Evolutionary conservation across 92 coral and sea anemone species (phyloP).

Genomic region (Parazoanthus atlanticus): DNA sequence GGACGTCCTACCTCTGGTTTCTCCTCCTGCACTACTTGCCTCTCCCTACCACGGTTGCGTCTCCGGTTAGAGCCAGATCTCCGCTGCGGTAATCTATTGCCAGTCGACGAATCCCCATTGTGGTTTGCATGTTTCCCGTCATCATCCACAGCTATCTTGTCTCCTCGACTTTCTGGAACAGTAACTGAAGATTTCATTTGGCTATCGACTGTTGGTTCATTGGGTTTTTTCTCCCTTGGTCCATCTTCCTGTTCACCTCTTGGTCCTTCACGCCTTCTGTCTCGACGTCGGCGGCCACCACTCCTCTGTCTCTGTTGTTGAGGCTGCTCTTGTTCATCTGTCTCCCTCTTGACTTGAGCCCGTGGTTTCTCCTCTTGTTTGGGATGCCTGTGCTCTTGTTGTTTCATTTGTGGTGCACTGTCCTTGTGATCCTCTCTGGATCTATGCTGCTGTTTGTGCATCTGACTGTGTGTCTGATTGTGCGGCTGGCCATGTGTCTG

Average conservation of each 20-base stretch:
- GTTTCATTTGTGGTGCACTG: neutral
- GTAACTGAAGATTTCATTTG: neutral
- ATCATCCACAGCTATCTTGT: neutral
- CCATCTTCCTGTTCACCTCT: neutral
- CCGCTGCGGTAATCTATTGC: constrained; percentile 26
- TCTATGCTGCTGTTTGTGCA: constrained; percentile 17
- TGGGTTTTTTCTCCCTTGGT: neutral
- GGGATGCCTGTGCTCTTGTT: constrained; percentile 14
- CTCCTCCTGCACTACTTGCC: neutral
- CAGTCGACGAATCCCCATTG: neutral
- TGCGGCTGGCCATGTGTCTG: neutral
- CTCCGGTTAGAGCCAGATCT: constrained; percentile 40
- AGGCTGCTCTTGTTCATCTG: constrained; percentile 4
- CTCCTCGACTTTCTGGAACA: neutral
- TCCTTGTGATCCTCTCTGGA: constrained; percentile 7
- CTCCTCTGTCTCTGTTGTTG: constrained; percentile 35
- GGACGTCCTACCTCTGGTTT: neutral
- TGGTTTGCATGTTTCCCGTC: neutral
- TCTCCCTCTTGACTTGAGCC: neutral
- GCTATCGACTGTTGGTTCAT: neutral
- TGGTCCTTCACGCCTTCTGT: constrained; percentile 16
- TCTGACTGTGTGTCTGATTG: neutral
- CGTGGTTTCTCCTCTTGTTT: neutral
- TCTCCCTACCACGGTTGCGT: constrained; percentile 32
- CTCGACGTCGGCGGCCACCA: constrained; percentile 18